Evolutionary conservation across 2,888 invertebrate genomes (phyloP), one percentile per base, ranked within the genome.

Genomic region (Disparrhopalites patrizii): DNA sequence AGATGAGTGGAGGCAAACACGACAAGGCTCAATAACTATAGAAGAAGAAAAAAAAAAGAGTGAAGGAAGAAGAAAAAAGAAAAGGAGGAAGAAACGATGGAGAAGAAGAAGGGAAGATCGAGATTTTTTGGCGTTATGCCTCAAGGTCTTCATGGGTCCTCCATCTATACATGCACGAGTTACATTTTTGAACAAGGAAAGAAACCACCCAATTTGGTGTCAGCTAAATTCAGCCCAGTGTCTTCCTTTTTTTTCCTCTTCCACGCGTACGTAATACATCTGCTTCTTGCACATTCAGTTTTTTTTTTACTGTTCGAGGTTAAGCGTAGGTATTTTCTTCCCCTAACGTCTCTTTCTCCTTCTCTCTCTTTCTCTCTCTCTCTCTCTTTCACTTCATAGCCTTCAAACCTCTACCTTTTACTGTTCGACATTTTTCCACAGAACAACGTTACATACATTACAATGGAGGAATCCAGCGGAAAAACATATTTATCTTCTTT

Each of bases 91-190:
- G 18, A 40, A 43, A 38, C 15, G 13, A 40, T n/a, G 47, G 23
- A 18, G 2, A 23, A 61, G 61, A 62, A 23, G 62, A 52, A 51
- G 20, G n/a, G 52, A 62, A 52, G 54, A 58, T 58, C 43, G 58
- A 43, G 58, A 58, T 57, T 54, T 65, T 52, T 67, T 67, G 67
- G 67, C 67, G 8, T 57, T 30, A 27, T 57, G 67, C 67, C 67
- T 62, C 67, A 67, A 67, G 67, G 67, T 67, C 63, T 58, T 55
- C 25, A 50, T 50, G 57, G 38, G 40, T 57, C 36, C 57, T 57
- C 57, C 57, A 43, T 64, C 36, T 40, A 65, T 64, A 43, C 52
- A 57, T 58, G 65, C 58, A 57, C 47, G 58, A 55, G 57, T 61
- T 58, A 56, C 50, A 64, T 64, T 52, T 64, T 62, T 62, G 54